Evolutionary conservation across 1,140 invertebrate genomes (phyloP).

Genomic region (Medauroidea extradentata): DNA sequence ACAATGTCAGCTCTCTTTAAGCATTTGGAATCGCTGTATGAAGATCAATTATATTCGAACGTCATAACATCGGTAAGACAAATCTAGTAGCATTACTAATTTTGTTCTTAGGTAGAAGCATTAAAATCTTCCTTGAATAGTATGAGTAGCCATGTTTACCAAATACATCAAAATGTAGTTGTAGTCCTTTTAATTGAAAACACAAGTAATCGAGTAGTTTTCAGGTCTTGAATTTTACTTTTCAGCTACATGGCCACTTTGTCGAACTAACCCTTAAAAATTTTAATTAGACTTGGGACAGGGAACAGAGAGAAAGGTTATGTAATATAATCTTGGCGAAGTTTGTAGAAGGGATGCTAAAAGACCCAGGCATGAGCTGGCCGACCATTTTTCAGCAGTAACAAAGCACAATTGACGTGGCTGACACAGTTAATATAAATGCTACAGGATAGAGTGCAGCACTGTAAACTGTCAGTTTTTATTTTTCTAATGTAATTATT

Average conservation of each 20-base stretch:
- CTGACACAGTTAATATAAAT: too few relatives aligned
- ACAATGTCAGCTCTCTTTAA: conserved; percentile 50
- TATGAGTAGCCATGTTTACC: background rate
- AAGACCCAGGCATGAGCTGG: too few relatives aligned
- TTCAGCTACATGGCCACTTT: too few relatives aligned
- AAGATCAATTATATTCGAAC: conserved; percentile 55
- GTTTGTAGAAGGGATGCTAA: background rate
- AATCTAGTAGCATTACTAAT: background rate
- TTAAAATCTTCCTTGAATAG: background rate
- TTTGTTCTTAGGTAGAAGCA: background rate
- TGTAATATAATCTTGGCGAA: background rate
- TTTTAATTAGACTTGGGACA: too few relatives aligned
- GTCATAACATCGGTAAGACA: conserved; percentile 50
- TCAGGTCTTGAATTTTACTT: too few relatives aligned
- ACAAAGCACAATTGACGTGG: too few relatives aligned
- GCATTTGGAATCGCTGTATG: conserved; percentile 53
- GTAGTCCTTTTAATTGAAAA: background rate
- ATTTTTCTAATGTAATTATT: too few relatives aligned
- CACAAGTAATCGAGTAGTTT: too few relatives aligned
- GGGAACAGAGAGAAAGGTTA: background rate
- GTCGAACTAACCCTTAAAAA: background rate
- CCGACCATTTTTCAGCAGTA: too few relatives aligned
- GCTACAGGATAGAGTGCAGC: too few relatives aligned
- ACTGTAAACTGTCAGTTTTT: too few relatives aligned
- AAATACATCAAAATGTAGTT: background rate